Evolutionary conservation across 1,140 invertebrate species (phyloP).

Genomic region (Ooceraea biroi): DNA sequence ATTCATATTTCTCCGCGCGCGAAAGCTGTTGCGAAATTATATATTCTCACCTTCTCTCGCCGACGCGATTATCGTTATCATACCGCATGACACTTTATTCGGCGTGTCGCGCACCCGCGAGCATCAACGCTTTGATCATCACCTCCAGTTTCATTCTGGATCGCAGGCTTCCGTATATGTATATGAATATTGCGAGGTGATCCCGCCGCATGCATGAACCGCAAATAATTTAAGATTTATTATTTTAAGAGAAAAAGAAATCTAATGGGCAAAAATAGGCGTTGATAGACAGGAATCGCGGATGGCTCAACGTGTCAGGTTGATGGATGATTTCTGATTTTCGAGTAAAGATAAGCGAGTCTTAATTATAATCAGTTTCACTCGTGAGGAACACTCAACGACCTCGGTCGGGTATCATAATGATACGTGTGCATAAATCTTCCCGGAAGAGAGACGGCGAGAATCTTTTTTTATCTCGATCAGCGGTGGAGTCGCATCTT

Average conservation of each 20-base stretch:
- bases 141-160: background rate
- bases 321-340: constrained; percentile 21
- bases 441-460: constrained; percentile 21
- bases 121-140: background rate
- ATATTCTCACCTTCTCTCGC: constrained; percentile 1
- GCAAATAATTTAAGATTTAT: no score
- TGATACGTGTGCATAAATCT: constrained; percentile 42
- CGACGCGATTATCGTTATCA: background rate
- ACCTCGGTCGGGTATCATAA: constrained; percentile 4
- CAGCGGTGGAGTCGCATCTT: background rate
- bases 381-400: background rate
- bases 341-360: background rate
- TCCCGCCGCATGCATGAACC: no score
- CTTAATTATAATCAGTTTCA: constrained; percentile 47
- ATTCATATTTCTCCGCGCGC: background rate
- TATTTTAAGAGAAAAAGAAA: no score
- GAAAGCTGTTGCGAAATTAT: background rate
- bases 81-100: background rate
- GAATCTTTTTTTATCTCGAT: constrained; percentile 59
- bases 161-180: no score
- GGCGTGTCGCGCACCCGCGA: no score
- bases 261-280: no score
- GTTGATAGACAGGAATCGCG: no score
- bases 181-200: no score
- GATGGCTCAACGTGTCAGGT: background rate